phyloP scores from a whole-genome alignment of 2,113 vertebrate genomes.

The Rhizomys pruinosus region DNA sequence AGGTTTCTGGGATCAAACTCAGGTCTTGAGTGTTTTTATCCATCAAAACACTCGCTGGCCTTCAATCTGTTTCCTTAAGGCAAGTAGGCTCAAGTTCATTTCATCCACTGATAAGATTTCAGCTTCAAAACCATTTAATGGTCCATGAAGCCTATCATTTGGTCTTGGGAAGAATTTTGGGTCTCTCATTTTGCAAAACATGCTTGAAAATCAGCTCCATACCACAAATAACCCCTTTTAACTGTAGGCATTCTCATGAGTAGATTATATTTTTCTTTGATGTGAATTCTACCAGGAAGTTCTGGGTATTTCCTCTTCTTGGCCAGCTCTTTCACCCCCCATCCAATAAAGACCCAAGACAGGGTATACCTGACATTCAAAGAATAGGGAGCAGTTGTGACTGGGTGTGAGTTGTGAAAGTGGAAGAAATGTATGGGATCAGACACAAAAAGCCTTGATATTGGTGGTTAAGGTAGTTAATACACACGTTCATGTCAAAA shows the following conservation, averaged over 20 bases:
- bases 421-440: not conserved
- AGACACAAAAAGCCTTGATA: not conserved
- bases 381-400: not conserved
- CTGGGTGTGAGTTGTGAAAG: not conserved
- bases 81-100: not conserved
- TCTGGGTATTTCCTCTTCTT: not conserved
- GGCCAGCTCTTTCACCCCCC: not conserved
- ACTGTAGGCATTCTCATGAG: not conserved
- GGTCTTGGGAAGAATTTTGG: not conserved
- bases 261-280: not conserved
- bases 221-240: not conserved
- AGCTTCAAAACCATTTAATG: not conserved
- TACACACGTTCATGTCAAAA: not conserved
- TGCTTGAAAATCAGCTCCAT: not conserved
- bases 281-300: not conserved
- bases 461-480: not conserved
- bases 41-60: not conserved
- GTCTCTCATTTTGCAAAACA: not conserved
- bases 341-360: not conserved
- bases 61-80: not conserved
- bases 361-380: not conserved
- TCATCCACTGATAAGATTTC: not conserved
- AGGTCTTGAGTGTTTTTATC: not conserved
- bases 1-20: not conserved
- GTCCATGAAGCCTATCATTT: not conserved